Base-by-base conservation (phyloP, 2,888 invertebrate species). In the Noctua fimbriata region DNA sequence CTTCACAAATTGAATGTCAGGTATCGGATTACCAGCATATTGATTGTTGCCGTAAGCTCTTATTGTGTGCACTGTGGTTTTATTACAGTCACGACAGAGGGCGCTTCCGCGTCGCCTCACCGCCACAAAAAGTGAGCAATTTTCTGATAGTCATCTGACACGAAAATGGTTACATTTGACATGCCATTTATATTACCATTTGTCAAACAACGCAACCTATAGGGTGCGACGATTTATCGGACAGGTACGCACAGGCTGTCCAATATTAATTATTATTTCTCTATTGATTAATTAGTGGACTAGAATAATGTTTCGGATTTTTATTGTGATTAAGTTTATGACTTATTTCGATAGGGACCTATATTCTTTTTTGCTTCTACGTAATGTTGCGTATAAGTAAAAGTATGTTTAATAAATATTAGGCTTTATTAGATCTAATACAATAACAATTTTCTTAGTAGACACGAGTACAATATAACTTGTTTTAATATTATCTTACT, bases 121-220 rank as follows among this genome's bases (percentile, higher is more conserved):
- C 93, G 94, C 92, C 93, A 94, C 94, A 94, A 95, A 92, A 95
- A 95, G 92, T 94, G 93, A 95, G 93, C 95, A 96, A 96, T 96
- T 96, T 96, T 95, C 95, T 95, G 96, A 96, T 96, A 95, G 91
- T 86, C 91, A 96, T 95, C 96, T 93, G 94, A 94, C 95, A 95
- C 92, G 95, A 92, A 92, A 94, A 94, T 95, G 92, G 94, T 95
- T 95, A 95, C 93, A 91, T 95, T 93, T 95, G 95, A 96, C 95
- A 93, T 94, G 94, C 93, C 93, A 94, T 95, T 96, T 96, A 96
- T 95, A 95, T 94, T 94, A 95, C 93, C 95, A 96, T 96, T 96
- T 95, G 94, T 95, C 95, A 95, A 93, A 92, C 83, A 87, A 88
- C 82, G 44, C 82, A 87, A 90, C 82, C 81, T 89, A 83, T 80